A percentile compares a stretch with the other conserved stretches of the same genome.
Conservation (phyloP, 2,888 invertebrate species). For the Aleiodes alternator region DNA sequence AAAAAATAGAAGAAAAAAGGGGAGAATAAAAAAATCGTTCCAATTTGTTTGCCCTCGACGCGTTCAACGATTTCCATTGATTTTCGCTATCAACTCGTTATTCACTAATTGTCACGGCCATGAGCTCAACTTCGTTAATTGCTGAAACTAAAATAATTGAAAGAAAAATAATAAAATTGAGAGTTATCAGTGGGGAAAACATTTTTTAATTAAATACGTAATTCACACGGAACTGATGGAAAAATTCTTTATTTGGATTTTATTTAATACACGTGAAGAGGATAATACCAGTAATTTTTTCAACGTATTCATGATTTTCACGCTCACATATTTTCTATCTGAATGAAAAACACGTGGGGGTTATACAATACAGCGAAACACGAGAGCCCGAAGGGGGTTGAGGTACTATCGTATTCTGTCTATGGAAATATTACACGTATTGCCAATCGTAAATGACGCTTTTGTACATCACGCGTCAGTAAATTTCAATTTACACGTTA, state of each 20-base stretch:
- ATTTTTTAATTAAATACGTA: background rate
- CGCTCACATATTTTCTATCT: slow-evolving; percentile 13
- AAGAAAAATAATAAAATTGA: slow-evolving; percentile 3
- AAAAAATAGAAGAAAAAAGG: background rate
- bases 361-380: slow-evolving; percentile 9
- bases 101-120: slow-evolving; percentile 11
- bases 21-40: background rate
- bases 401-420: background rate
- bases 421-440: slow-evolving; percentile 17
- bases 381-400: background rate
- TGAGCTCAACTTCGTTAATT: slow-evolving; percentile 11
- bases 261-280: no score
- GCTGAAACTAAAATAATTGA: no score
- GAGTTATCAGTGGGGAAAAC: background rate
- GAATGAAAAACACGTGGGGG: slow-evolving; percentile 22
- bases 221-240: background rate
- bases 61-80: background rate
- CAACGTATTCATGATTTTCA: slow-evolving; percentile 5
- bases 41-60: no score
- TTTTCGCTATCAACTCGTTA: slow-evolving; percentile 5
- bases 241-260: background rate
- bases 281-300: background rate
- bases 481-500: slow-evolving; percentile 11
- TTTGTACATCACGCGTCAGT: slow-evolving; percentile 20
- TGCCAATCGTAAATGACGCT: background rate